A percentile compares a stretch with the other conserved stretches of the same genome.
phyloP scores from a whole-genome alignment of 2,113 vertebrate genomes.

The Taxidea taxus region DNA sequence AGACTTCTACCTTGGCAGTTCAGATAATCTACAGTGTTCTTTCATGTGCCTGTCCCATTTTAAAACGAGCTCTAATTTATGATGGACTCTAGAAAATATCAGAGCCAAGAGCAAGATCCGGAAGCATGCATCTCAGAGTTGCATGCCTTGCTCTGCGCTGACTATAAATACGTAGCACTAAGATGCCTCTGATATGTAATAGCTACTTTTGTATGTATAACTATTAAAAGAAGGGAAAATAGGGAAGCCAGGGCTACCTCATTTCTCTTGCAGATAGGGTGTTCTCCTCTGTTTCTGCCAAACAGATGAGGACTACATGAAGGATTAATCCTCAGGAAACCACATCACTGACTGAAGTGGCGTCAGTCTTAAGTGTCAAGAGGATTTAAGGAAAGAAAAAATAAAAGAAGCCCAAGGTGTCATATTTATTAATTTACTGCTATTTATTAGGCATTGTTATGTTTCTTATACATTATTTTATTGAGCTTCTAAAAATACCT shows the following conservation, averaged over 20 bases:
- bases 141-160: not conserved
- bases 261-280: not conserved
- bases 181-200: not conserved
- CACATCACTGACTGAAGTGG: not conserved
- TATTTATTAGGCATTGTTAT: not conserved
- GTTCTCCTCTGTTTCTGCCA: not conserved
- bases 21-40: not conserved
- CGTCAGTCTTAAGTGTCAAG: not conserved
- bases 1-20: not conserved
- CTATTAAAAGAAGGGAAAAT: not conserved
- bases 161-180: not conserved
- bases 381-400: not conserved
- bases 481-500: not conserved
- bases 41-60: not conserved
- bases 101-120: not conserved
- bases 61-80: conserved; percentile 20
- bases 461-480: not conserved
- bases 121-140: not conserved
- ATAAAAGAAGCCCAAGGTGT: not conserved
- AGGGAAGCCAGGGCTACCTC: not conserved
- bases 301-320: not conserved
- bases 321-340: not conserved
- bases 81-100: not conserved
- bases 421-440: not conserved
- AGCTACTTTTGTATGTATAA: not conserved